These are phyloP conservation scores for Notodromas monacha DNA, from an alignment of 2,888 invertebrate genomes.

Conservation along the genomic window DNA sequence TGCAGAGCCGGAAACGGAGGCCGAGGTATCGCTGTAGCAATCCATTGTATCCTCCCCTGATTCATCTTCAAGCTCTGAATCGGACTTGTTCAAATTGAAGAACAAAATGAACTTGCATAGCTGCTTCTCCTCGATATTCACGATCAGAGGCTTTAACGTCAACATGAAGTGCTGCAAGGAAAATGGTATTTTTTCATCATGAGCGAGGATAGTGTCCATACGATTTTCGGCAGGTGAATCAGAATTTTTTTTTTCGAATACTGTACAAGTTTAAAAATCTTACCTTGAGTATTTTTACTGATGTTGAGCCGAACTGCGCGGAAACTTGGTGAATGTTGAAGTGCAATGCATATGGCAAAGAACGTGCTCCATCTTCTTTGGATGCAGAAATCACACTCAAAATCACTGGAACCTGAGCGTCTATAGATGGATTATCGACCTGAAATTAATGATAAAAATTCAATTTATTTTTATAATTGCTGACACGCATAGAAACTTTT, in stretches of 20 bases:
- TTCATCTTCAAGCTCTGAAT: conserved; percentile 19
- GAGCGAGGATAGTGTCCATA: too few relatives aligned
- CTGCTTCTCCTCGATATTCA: conserved; percentile 57
- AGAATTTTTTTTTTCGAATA: too few relatives aligned
- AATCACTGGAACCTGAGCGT: conserved; percentile 49
- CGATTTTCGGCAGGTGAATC: too few relatives aligned
- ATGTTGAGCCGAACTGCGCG: too few relatives aligned
- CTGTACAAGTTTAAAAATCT: too few relatives aligned
- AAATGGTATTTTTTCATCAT: too few relatives aligned
- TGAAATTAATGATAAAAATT: conserved; percentile 11
- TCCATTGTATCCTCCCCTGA: conserved; percentile 16
- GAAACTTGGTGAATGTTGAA: background rate
- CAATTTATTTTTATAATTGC: too few relatives aligned
- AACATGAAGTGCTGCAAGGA: conserved; percentile 38
- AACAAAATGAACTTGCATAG: conserved; percentile 30
- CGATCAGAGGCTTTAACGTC: conserved; percentile 41
- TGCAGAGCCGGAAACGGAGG: conserved; percentile 30
- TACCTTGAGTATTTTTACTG: too few relatives aligned
- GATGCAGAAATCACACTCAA: conserved; percentile 30
- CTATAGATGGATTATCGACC: conserved; percentile 56
- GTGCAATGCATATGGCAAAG: conserved; percentile 35
- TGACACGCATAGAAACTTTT: too few relatives aligned
- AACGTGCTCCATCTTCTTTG: conserved; percentile 15
- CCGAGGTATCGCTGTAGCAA: too few relatives aligned
- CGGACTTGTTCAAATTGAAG: conserved; percentile 20